phyloP scores from a whole-genome alignment of 2,888 invertebrate genomes.

The Itoplectis maculator region DNA sequence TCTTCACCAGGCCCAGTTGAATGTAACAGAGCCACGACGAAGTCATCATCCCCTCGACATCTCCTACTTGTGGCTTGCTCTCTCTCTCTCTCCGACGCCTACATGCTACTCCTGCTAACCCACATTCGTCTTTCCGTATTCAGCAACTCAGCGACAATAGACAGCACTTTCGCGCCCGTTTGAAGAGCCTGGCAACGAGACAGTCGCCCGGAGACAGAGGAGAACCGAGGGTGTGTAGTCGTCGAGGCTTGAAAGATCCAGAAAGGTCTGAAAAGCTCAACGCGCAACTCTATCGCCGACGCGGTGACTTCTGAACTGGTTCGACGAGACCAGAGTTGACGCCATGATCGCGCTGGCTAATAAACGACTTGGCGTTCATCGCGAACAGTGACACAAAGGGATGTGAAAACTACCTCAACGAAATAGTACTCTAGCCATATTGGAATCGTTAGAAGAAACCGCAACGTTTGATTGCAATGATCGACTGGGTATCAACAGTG shows the following conservation, averaged over 20 bases:
- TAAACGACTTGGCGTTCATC: neutral
- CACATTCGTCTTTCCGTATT: slow-evolving; percentile 65
- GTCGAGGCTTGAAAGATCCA: slow-evolving; percentile 34
- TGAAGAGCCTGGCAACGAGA: slow-evolving; percentile 49
- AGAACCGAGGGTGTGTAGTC: slow-evolving; percentile 16
- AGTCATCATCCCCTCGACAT: slow-evolving; percentile 54
- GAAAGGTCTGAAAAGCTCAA: slow-evolving; percentile 49
- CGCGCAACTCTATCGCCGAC: slow-evolving; percentile 9
- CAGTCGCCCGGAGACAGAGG: slow-evolving; percentile 48
- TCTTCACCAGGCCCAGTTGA: neutral
- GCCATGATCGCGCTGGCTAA: neutral
- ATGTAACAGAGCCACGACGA: slow-evolving; percentile 30
- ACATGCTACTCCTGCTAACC: slow-evolving; percentile 57
- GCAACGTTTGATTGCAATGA: slow-evolving; percentile 85
- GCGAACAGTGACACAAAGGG: too few species aligned
- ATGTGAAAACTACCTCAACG: too few species aligned
- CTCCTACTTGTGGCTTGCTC: slow-evolving; percentile 20
- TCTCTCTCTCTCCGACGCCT: too few species aligned
- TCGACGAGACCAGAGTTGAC: neutral
- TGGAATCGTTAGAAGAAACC: neutral
- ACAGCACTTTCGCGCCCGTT: slow-evolving; percentile 61
- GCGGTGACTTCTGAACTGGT: neutral
- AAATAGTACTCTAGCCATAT: too few species aligned
- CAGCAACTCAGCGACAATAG: slow-evolving; percentile 67
- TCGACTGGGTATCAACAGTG: slow-evolving; percentile 92